Evolutionary conservation across 1,140 invertebrate genomes (phyloP).

Genomic region (Pseudoatta argentina): DNA sequence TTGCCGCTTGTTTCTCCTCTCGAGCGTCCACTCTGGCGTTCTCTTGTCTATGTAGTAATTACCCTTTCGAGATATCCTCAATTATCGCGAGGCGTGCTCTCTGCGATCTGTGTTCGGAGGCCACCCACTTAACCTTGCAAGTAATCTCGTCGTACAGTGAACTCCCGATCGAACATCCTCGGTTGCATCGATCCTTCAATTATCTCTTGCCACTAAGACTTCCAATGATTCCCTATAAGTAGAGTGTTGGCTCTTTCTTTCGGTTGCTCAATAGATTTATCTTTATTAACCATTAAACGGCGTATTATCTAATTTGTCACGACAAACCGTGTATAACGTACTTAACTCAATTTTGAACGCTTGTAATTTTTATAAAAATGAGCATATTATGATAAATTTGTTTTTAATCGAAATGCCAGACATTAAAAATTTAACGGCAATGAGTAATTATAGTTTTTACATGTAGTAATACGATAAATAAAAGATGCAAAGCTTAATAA

Average conservation of each 20-base stretch:
- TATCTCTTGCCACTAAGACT: conserved; percentile 5
- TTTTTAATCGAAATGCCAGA: too few relatives aligned
- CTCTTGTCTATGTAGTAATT: conserved; percentile 52
- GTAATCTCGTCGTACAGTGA: conserved; percentile 8
- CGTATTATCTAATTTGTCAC: too few relatives aligned
- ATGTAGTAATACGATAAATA: too few relatives aligned
- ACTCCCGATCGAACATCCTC: not conserved
- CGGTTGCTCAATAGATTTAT: not conserved
- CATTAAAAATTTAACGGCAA: too few relatives aligned
- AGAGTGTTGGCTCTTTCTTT: not conserved
- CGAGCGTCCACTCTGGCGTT: conserved; percentile 39
- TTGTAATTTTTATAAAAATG: too few relatives aligned
- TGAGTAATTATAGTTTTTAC: too few relatives aligned
- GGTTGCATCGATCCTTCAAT: conserved; percentile 22
- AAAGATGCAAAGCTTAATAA: too few relatives aligned
- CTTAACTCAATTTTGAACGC: too few relatives aligned
- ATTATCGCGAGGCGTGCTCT: conserved; percentile 24
- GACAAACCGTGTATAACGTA: too few relatives aligned
- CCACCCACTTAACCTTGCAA: conserved; percentile 43
- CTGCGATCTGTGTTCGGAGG: conserved; percentile 15
- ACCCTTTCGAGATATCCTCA: conserved; percentile 54
- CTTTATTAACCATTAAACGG: not conserved
- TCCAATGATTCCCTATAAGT: not conserved
- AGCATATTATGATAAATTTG: too few relatives aligned
- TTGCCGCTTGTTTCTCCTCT: conserved; percentile 32